Base-by-base conservation (phyloP, 2,113 vertebrate species). In the Elanus axillaris region DNA sequence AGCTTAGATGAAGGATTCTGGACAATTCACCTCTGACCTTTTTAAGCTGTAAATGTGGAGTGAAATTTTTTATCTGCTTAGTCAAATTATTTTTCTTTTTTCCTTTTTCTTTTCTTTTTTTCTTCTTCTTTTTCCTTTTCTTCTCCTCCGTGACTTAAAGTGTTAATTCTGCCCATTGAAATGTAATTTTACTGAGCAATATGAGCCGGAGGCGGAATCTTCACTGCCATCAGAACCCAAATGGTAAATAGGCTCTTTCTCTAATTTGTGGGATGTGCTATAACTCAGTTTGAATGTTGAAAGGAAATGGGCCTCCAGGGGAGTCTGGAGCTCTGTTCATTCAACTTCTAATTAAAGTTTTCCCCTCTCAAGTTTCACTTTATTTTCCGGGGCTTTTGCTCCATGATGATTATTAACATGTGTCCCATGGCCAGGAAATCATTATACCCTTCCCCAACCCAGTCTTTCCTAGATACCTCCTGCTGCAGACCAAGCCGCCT, bases 311-410 rank as follows among this genome's bases (percentile, higher is more conserved):
- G 95, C 94, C 96, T 96, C 96, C 86, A 94, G 94, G 94, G 94
- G 84, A 93, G 95, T 91, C 96, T 97, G 91, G 91, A 91, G 87
- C 96, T 95, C 94, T 93, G 94, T 91, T 96, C 96, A 85, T 93
- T 96, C 94, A 86, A 96, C 93, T 97, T 96, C 96, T 96, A 97
- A 97, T 97, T 96, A 96, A 96, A 97, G 95, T 96, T 95, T 96
- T 97, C 95, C 96, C 96, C 94, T 97, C 96, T 97, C 96, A 95
- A 94, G 78, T 96, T 97, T 96, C 96, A 96, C 89, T 95, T 97
- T 91, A 95, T 96, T 97, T 97, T 97, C 97, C 67, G 91, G 96
- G 96, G 94, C 93, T 94, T 94, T 95, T 95, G 93, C 96, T 95
- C 74, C 91, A 8, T 74, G 88, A 90, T 96, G 97, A 97, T 97